Evolutionary conservation across 2,797 vertebrate species (phyloP).

Genomic region (Sebastiscus tertius): DNA sequence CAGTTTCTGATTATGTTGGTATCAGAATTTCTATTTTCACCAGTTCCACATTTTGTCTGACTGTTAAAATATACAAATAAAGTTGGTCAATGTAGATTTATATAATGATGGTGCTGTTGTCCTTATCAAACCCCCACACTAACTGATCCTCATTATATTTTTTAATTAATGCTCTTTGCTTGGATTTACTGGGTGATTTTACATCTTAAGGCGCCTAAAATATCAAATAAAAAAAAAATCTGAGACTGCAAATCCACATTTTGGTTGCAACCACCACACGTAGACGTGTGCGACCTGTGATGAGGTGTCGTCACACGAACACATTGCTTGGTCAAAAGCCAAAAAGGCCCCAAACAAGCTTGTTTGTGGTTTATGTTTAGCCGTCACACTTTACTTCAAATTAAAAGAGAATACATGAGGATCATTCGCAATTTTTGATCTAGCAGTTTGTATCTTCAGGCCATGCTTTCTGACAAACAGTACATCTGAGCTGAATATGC

Average conservation of each 20-base stretch:
- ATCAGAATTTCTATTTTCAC: conserved; percentile 70
- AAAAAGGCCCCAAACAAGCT: neutral
- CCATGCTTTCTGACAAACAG: neutral
- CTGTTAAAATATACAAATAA: conserved; percentile 69
- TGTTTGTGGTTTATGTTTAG: neutral
- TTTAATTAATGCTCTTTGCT: neutral
- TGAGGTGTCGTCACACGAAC: too few relatives aligned
- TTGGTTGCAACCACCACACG: neutral
- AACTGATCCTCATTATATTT: neutral
- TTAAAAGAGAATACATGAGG: neutral
- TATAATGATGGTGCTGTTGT: neutral
- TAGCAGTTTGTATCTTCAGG: neutral
- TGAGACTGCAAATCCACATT: neutral
- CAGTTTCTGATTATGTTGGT: conserved; percentile 50
- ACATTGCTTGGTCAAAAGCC: neutral
- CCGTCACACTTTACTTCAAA: neutral
- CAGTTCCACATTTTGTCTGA: conserved; percentile 62
- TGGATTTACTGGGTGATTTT: neutral
- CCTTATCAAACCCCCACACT: neutral
- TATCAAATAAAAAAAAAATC: neutral
- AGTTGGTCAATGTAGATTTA: conserved; percentile 63
- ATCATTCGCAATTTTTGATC: neutral
- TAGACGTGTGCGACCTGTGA: too few relatives aligned
- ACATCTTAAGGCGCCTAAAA: neutral
- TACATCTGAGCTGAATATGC: neutral